A percentile compares a stretch with the other conserved stretches of the same genome.
phyloP scores from a whole-genome alignment of 2,113 vertebrate species.

The Genyomyrus donnyi region DNA sequence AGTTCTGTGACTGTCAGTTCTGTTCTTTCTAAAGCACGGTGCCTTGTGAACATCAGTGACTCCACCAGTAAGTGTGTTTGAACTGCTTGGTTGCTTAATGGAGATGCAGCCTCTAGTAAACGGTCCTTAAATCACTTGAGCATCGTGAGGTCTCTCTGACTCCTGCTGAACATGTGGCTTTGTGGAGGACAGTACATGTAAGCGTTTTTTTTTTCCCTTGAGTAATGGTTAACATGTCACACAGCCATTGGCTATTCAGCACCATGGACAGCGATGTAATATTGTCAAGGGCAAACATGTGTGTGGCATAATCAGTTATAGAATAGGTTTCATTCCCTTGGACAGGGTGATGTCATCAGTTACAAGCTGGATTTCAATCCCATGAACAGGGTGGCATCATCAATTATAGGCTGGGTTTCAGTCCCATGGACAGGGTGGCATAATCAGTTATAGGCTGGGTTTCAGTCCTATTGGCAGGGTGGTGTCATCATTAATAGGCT shows the following conservation, averaged over 20 bases:
- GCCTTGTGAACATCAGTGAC: not conserved
- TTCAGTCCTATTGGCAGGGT: not conserved
- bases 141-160: not conserved
- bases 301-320: not conserved
- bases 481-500: not conserved
- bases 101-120: slow-evolving; percentile 10
- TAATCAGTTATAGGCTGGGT: not conserved
- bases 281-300: not conserved
- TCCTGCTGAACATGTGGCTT: not conserved
- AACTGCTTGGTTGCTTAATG: not conserved
- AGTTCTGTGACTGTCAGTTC: not conserved
- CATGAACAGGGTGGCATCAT: slow-evolving; percentile 21
- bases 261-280: slow-evolving; percentile 29
- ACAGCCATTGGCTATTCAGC: slow-evolving; percentile 12
- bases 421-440: slow-evolving; percentile 24
- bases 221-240: not conserved
- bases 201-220: not conserved
- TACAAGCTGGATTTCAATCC: slow-evolving; percentile 6
- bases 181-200: not conserved
- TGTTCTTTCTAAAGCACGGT: not conserved
- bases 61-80: not conserved
- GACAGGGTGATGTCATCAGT: not conserved
- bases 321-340: not conserved
- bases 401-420: not conserved
- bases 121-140: not conserved